Base-by-base conservation (phyloP, 2,797 vertebrate genomes). In the Amphiprion clarkii region DNA sequence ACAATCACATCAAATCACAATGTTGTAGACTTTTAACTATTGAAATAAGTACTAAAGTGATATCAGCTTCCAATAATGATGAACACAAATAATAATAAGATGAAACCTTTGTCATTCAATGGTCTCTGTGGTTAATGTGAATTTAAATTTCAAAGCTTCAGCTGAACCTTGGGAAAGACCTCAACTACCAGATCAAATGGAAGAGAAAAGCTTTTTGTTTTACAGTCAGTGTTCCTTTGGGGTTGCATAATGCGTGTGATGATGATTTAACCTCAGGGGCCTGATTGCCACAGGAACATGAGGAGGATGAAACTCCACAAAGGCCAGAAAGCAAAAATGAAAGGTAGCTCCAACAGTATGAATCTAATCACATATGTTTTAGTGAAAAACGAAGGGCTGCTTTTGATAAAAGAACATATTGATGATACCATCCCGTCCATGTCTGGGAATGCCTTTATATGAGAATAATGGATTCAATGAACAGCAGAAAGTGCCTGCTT, bases 91-190 rank as follows among this genome's bases (percentile, higher is more conserved):
- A 39, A 39, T 39, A 39, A 3, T 39, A 10, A 59, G 12, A 61
- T 31, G 55, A 85, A 76, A 67, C 42, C n/a, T 12, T 57, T 59
- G 9, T 21, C 33, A 55, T 82, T 83, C 65, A 83, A 73, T 59
- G 9, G 40, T n/a, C 9, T 11, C 11, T 1, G 7, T 19, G 36
- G 39, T 79, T 72, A 44, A 75, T 49, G 29, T 66, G 1, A 65
- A 79, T 76, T 72, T 67, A 29, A 82, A 83, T 88, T 70, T 82
- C 77, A 83, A 85, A 85, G 73, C 70, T 69, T 75, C 13, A n/a
- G 31, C 49, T 55, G 29, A 39, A 84, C 57, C 29, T 56, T 58
- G 39, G 56, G 33, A 72, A 75, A 79, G 52, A 65, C 63, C 67
- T 61, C 23, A 67, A 60, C 13, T 42, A 70, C 64, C 16, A 74